A percentile compares a stretch with the other conserved stretches of the same genome.
Conservation (phyloP, 2,113 vertebrate species). For the Pachycephala philippinensis region DNA sequence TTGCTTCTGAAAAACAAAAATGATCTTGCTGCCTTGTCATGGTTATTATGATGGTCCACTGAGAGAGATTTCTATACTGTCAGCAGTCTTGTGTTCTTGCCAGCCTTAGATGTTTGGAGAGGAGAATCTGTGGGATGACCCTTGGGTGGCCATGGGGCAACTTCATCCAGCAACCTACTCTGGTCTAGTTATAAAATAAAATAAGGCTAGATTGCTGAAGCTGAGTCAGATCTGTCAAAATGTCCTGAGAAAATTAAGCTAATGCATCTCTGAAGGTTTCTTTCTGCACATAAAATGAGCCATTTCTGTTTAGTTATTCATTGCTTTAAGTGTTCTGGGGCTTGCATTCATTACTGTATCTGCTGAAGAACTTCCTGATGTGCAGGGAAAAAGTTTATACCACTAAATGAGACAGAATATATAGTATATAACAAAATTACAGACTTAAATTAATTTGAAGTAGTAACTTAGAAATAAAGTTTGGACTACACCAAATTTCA, state of each 20-base stretch:
- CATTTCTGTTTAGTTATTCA: background rate
- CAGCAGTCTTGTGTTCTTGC: background rate
- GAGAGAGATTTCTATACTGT: background rate
- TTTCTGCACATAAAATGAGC: background rate
- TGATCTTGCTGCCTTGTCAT: background rate
- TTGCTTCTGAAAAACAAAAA: background rate
- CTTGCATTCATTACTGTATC: background rate
- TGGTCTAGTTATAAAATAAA: background rate
- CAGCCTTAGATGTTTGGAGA: background rate
- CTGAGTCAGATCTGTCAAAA: background rate
- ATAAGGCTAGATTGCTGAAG: background rate
- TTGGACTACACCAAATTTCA: background rate
- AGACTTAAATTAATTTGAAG: background rate
- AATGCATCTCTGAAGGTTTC: background rate
- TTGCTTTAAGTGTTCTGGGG: background rate
- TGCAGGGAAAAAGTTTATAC: background rate
- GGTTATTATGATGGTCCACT: background rate
- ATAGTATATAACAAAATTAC: background rate
- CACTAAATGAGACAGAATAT: background rate
- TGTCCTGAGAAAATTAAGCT: background rate
- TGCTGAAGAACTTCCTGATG: background rate
- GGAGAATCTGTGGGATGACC: background rate
- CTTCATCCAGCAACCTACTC: background rate
- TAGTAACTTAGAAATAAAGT: background rate
- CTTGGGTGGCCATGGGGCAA: accelerated